Evolutionary conservation across 1,140 invertebrate genomes (phyloP), one percentile per base, ranked within the genome.

Genomic region (Prorops nasuta): DNA sequence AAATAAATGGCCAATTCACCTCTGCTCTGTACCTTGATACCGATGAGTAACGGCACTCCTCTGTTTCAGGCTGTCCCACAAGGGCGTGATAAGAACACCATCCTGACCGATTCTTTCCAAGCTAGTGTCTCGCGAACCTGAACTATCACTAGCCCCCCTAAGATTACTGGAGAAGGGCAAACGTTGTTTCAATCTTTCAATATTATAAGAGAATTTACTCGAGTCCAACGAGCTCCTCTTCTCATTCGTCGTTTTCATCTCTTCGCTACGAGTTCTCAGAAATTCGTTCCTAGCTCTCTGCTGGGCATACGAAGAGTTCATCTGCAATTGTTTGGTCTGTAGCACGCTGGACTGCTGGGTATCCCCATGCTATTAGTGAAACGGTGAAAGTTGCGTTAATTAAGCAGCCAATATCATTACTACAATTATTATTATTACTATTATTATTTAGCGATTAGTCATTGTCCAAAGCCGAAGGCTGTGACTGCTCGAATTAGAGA

Each of bases 21-120:
- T 66, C 38, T 71, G 66, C 58, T 70, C 67, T 69, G 66, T 74
- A 74, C 71, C 71, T 74, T 69, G 71, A 71, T 74, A 72, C 62
- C 71, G 71, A 64, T 72, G 69, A 50, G 64, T 64, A 38, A 72
- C 57, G 53, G 67, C 69, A 49, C 56, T 70, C 60, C 70, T 74
- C 37, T 66, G 56, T 51, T 65, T 68, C 32, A 72, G 58, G 59
- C 60, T 72, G 64, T 74, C 69, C 71, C 71, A 74, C 21, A 72
- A 58, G 31, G 63, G 48, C 24, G 60, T 56, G 17, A 43, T 52
- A 42, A 69, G 52, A 47, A 57, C 51, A 60, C 58, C 58, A 19
- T 72, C 60, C 44, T 61, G 59, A 46, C 47, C 49, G 48, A 63
- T 67, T 56, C 60, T 56, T 12, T 44, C 49, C 51, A 58, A 46